Percentiles rank a stretch among this genome's conserved stretches.
Evolutionary conservation across 2,797 vertebrate genomes (phyloP).

Genomic region (Peromyscus nudipes): DNA sequence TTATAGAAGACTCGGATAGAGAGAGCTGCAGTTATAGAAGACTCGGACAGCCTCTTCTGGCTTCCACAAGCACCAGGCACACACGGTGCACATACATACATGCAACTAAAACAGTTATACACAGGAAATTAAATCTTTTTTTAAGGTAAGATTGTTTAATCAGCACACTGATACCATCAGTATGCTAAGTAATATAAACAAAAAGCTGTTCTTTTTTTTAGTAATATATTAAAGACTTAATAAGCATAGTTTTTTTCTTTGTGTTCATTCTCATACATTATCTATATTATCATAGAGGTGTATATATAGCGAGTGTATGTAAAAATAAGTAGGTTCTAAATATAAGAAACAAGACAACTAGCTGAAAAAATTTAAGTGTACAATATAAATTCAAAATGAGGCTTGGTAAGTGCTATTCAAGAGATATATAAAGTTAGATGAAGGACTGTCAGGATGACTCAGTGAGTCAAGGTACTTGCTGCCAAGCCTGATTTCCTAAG

Average conservation of each 20-base stretch:
- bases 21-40: not conserved
- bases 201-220: not conserved
- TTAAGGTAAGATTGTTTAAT: not conserved
- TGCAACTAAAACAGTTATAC: not conserved
- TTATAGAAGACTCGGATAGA: not conserved
- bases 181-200: constrained; percentile 12
- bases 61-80: no score
- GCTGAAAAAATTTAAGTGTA: not conserved
- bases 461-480: not conserved
- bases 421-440: not conserved
- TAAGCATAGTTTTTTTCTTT: not conserved
- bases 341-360: constrained; percentile 31
- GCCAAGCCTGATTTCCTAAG: not conserved
- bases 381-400: constrained; percentile 51
- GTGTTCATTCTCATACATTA: constrained; percentile 13
- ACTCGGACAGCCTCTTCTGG: not conserved
- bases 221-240: not conserved
- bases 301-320: not conserved
- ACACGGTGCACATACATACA: not conserved
- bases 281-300: not conserved
- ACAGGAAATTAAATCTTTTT: not conserved
- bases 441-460: not conserved
- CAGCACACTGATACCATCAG: not conserved
- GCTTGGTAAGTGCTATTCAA: not conserved
- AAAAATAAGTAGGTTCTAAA: constrained; percentile 23